Percentiles rank a stretch among this genome's conserved stretches.
These are phyloP conservation scores for Rostratula benghalensis DNA, from an alignment of 2,113 vertebrate species.

Conservation along the genomic window DNA sequence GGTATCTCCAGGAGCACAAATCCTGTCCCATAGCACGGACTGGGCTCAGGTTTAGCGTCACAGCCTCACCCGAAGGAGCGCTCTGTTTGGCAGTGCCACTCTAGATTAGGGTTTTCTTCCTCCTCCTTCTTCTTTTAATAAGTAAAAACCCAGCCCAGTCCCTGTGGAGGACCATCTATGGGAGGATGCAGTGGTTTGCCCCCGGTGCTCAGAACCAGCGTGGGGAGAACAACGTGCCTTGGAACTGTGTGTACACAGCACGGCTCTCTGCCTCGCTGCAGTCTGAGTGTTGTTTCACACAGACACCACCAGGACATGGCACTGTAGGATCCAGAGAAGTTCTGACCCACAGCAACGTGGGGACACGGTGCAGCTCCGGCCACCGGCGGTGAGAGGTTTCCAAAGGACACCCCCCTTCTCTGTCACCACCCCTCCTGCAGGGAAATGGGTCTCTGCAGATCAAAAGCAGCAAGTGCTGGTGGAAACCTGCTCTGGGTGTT, in stretches of 20 bases:
- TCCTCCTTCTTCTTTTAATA: not conserved
- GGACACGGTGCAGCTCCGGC: not conserved
- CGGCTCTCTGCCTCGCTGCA: slow-evolving; percentile 14
- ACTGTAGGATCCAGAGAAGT: not conserved
- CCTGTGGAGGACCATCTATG: slow-evolving; percentile 46
- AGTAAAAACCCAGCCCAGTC: not conserved
- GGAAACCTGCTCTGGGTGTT: too few relatives aligned
- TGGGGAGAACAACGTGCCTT: slow-evolving; percentile 19
- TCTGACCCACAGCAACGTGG: not conserved
- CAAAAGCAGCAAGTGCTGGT: not conserved
- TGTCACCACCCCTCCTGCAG: not conserved
- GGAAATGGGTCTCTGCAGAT: not conserved
- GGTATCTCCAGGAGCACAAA: not conserved
- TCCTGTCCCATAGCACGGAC: not conserved
- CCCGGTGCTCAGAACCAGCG: slow-evolving; percentile 4
- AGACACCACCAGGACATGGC: not conserved
- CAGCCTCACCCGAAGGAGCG: not conserved
- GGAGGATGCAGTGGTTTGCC: not conserved
- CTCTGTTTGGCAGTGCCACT: not conserved
- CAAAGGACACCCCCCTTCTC: not conserved
- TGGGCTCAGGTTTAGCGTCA: not conserved
- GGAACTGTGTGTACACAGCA: slow-evolving; percentile 24
- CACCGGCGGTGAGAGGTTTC: fast-evolving
- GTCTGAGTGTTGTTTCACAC: slow-evolving; percentile 30
- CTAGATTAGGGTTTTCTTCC: not conserved